A percentile compares a stretch with the other conserved stretches of the same genome.
Evolutionary conservation across 2,113 vertebrate genomes (phyloP).

Genomic region (Gambusia holbrooki): DNA sequence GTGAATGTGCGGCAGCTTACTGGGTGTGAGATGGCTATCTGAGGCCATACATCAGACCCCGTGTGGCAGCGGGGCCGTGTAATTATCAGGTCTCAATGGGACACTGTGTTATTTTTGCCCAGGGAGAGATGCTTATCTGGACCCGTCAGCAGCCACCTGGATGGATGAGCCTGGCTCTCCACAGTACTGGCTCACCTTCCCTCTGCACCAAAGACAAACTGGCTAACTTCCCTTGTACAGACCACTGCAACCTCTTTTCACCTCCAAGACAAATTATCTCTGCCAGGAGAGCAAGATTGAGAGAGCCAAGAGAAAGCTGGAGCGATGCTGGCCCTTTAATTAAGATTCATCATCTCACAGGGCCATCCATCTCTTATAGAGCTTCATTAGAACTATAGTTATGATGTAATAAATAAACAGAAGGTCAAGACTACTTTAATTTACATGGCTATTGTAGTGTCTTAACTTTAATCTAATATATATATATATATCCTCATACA

Average conservation of each 20-base stretch:
- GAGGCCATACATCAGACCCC: slow-evolving; percentile 77
- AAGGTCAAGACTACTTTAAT: too few species aligned
- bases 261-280: slow-evolving; percentile 37
- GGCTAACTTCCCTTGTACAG: slow-evolving; percentile 30
- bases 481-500: too few species aligned
- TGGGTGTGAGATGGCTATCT: slow-evolving; percentile 79
- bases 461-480: too few species aligned
- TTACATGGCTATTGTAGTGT: too few species aligned
- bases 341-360: not conserved
- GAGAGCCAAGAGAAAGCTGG: slow-evolving; percentile 16
- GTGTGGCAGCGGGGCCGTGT: slow-evolving; percentile 72
- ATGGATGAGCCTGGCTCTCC: slow-evolving; percentile 72
- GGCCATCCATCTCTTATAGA: not conserved
- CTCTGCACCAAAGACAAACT: slow-evolving; percentile 62
- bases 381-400: not conserved
- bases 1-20: slow-evolving; percentile 47
- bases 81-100: slow-evolving; percentile 83
- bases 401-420: not conserved
- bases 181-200: slow-evolving; percentile 62
- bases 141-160: slow-evolving; percentile 79
- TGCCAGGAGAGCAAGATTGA: slow-evolving; percentile 17
- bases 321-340: slow-evolving; percentile 16
- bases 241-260: slow-evolving; percentile 29
- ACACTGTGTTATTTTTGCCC: slow-evolving; percentile 82
- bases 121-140: slow-evolving; percentile 83